These are phyloP conservation scores for Nephrotoma guestfalica DNA, from an alignment of 2,888 invertebrate species.

Conservation along the genomic window DNA sequence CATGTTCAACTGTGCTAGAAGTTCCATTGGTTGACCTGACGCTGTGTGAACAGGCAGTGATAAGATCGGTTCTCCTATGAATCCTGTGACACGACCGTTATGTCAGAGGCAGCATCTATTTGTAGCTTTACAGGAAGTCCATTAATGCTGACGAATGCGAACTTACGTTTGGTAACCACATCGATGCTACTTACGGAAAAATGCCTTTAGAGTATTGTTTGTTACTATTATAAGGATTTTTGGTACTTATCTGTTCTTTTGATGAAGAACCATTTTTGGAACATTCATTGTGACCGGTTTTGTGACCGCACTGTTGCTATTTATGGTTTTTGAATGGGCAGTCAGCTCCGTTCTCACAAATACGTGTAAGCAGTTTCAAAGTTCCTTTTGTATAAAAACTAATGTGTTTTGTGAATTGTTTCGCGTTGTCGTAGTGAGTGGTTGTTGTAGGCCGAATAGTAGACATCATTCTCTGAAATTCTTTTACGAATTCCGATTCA, in stretches of 20 bases:
- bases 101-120: no score
- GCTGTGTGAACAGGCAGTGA: conserved; percentile 6
- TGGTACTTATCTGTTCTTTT: not conserved
- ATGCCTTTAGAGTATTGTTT: no score
- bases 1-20: conserved; percentile 12
- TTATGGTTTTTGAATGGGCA: conserved; percentile 9
- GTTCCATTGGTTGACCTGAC: conserved; percentile 12
- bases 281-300: conserved; percentile 12
- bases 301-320: conserved; percentile 10
- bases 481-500: no score
- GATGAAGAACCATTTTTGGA: conserved; percentile 2
- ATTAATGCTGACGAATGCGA: conserved; percentile 13
- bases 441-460: no score
- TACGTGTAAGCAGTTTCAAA: no score
- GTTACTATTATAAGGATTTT: not conserved
- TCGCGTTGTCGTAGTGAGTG: no score
- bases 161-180: conserved; percentile 10
- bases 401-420: no score
- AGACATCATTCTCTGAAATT: no score
- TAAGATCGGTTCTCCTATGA: not conserved
- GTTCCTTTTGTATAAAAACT: no score
- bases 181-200: no score
- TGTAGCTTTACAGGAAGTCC: conserved; percentile 9
- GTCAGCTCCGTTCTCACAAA: no score
- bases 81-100: conserved; percentile 9